Evolutionary conservation across 2,113 vertebrate genomes (phyloP).

Genomic region (Athene cunicularia): DNA sequence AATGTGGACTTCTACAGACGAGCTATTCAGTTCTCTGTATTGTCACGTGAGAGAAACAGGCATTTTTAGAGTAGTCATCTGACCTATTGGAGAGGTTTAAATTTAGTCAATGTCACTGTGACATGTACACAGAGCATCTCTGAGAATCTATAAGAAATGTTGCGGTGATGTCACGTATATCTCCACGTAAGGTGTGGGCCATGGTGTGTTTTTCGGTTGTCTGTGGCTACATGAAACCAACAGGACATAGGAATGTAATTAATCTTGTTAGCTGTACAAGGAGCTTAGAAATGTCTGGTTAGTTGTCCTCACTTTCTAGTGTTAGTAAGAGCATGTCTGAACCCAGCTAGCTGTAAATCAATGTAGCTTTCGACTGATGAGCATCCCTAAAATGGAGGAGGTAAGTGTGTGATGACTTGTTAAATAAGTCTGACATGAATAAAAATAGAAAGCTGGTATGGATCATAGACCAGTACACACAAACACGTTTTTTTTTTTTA

Average conservation of each 20-base stretch:
- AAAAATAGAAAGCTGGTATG: not conserved
- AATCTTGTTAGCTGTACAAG: not conserved
- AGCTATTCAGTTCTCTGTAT: not conserved
- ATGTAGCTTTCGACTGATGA: not conserved
- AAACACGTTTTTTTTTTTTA: not conserved
- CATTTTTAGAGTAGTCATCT: not conserved
- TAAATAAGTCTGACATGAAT: not conserved
- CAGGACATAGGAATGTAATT: rapidly evolving
- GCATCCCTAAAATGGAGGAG: not conserved
- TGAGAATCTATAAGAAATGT: not conserved
- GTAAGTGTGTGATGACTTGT: not conserved
- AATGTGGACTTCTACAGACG: not conserved
- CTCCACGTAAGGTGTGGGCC: not conserved
- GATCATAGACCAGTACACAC: not conserved
- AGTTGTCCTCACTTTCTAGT: not conserved
- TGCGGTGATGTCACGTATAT: not conserved
- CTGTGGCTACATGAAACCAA: not conserved
- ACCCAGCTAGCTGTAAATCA: not conserved
- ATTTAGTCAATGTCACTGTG: not conserved
- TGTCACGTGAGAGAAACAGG: not conserved
- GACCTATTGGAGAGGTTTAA: not conserved
- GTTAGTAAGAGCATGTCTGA: not conserved
- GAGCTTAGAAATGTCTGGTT: not conserved
- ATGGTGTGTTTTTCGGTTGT: not conserved
- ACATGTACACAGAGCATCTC: not conserved